Base-by-base conservation (phyloP, 2,797 vertebrate species). In the Hemitrygon akajei region DNA sequence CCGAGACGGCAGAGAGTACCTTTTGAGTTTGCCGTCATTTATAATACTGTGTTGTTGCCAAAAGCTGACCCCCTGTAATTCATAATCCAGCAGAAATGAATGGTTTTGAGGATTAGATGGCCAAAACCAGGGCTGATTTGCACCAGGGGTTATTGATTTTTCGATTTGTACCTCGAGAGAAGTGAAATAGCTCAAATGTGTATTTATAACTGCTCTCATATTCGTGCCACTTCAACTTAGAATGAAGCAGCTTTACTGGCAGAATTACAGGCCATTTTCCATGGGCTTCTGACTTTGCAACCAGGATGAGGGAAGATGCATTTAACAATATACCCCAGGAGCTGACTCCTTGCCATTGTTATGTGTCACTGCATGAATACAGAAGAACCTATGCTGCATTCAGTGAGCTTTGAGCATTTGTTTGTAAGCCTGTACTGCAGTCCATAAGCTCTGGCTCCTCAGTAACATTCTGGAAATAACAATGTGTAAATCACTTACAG, bases 71-170 rank as follows among this genome's bases (percentile, higher is more conserved):
- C 66, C 86, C 86, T 69, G 60, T 22, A 86, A 89, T 34, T 89
- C 37, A 69, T 89, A 69, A 34, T 66, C 20, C n/a, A 69, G 3
- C 63, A 69, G n/a, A 69, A 34, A 14, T 87, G 14, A 16, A 87
- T 87, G 86, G 86, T 11, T 34, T 69, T 34, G 66, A 66, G 86
- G 63, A 69, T 89, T 69, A 89, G n/a, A 89, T 69, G n/a, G 63
- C n/a, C n/a, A 66, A 69, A 18, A 37, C 18, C 86, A 69, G 34
- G 60, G 60, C 69, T 89, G 86, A 89, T 89, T 89, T 89, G n/a
- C 86, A n/a, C 63, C 3, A 10, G 86, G 18, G 86, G 16, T 60
- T 66, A 89, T 89, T 66, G 86, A 89, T 89, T 89, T 66, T 34
- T 30, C 63, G 34, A 63, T 66, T 66, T 16, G 4, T 16, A 89